phyloP scores from a whole-genome alignment of 1,140 invertebrate genomes.

The Sycophila sp. region DNA sequence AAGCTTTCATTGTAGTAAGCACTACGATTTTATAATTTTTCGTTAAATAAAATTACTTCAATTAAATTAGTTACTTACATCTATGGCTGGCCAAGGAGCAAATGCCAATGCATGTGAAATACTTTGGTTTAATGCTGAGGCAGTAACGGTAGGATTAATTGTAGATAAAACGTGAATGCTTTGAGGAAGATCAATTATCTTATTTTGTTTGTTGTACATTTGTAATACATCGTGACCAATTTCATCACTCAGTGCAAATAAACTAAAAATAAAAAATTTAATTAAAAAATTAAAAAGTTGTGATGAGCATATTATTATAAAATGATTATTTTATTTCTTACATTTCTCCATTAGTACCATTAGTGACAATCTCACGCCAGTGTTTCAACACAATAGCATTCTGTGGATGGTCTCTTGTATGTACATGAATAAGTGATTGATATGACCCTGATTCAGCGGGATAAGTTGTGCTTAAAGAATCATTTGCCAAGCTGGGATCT shows the following conservation, averaged over 20 bases:
- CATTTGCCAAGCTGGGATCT: constrained; percentile 66
- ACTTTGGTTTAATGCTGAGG: constrained; percentile 43
- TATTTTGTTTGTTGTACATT: constrained; percentile 51
- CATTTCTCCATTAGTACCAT: constrained; percentile 65
- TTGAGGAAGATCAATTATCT: constrained; percentile 54
- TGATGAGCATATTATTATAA: neutral
- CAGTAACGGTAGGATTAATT: constrained; percentile 45
- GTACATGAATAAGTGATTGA: constrained; percentile 69
- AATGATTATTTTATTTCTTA: constrained; percentile 31
- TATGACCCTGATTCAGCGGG: constrained; percentile 61
- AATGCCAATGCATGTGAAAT: constrained; percentile 43
- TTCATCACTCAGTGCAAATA: constrained; percentile 57
- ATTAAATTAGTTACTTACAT: constrained; percentile 56
- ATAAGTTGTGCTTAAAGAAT: constrained; percentile 50
- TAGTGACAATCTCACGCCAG: constrained; percentile 69
- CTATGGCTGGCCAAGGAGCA: constrained; percentile 54
- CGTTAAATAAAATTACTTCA: constrained; percentile 31
- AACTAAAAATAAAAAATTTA: constrained; percentile 39
- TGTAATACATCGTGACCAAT: constrained; percentile 51
- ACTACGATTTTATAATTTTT: constrained; percentile 8
- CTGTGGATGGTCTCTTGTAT: constrained; percentile 69
- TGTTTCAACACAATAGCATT: constrained; percentile 69
- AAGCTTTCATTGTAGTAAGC: neutral
- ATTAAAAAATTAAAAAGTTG: neutral
- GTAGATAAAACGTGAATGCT: constrained; percentile 49